These are phyloP conservation scores for Gryon sp. DNA, from an alignment of 1,140 invertebrate genomes.

Conservation along the genomic window DNA sequence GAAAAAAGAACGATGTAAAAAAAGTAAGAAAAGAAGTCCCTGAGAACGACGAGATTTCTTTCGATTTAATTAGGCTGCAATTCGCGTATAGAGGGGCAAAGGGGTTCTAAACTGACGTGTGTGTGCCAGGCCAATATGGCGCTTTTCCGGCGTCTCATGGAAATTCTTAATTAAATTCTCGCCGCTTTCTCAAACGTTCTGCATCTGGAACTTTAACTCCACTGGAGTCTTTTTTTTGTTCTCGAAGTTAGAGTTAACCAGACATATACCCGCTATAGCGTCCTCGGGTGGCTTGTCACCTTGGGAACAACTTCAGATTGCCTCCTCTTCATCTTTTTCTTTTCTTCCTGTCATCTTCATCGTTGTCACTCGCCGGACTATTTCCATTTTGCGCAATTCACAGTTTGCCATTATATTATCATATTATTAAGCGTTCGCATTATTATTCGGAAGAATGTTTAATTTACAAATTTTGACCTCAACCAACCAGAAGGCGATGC, in stretches of 20 bases:
- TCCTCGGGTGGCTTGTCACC: slow-evolving; percentile 41
- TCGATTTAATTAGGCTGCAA: slow-evolving; percentile 73
- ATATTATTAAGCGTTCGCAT: slow-evolving; percentile 43
- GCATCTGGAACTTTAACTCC: slow-evolving; percentile 66
- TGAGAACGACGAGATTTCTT: slow-evolving; percentile 68
- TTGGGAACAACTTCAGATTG: slow-evolving; percentile 60
- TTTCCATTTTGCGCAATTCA: slow-evolving; percentile 53
- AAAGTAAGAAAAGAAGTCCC: slow-evolving; percentile 22
- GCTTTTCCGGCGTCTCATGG: slow-evolving; percentile 59
- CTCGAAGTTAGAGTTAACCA: slow-evolving; percentile 52
- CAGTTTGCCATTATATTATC: slow-evolving; percentile 50
- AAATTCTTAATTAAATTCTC: slow-evolving; percentile 78
- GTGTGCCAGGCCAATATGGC: slow-evolving; percentile 72
- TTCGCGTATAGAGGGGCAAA: slow-evolving; percentile 25
- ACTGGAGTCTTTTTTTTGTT: slow-evolving; percentile 73
- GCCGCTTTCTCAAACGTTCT: slow-evolving; percentile 54
- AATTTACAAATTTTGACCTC: slow-evolving; percentile 33
- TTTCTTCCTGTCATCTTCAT: slow-evolving; percentile 12
- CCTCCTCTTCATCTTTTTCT: slow-evolving; percentile 43
- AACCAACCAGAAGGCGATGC: background rate
- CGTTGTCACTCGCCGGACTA: slow-evolving; percentile 36
- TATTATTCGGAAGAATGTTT: slow-evolving; percentile 22
- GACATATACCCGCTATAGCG: slow-evolving; percentile 38
- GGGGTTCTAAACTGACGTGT: slow-evolving; percentile 60
- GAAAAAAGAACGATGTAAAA: slow-evolving; percentile 24